These are phyloP conservation scores for Corythaixoides concolor DNA, from an alignment of 2,113 vertebrate genomes.

Conservation along the genomic window DNA sequence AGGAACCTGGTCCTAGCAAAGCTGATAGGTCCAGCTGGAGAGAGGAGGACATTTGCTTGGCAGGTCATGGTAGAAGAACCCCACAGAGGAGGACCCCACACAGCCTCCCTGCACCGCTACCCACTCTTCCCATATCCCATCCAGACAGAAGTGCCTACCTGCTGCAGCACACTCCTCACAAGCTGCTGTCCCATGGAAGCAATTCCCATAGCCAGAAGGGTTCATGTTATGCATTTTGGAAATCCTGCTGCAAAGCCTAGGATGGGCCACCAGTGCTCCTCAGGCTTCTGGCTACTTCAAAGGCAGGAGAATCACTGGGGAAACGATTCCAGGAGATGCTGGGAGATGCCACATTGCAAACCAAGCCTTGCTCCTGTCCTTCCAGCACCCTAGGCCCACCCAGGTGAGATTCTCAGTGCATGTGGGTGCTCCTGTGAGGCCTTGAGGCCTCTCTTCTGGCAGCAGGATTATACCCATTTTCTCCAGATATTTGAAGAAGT, in stretches of 20 bases:
- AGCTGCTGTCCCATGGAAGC: not conserved
- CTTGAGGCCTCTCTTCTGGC: not conserved
- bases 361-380: not conserved
- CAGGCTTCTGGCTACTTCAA: not conserved
- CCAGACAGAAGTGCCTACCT: accelerated
- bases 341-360: not conserved
- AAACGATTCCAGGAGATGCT: not conserved
- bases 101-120: not conserved
- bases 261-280: not conserved
- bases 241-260: not conserved
- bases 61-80: not conserved
- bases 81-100: not conserved
- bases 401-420: not conserved
- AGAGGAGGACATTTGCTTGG: not conserved
- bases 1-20: not conserved
- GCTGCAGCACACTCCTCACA: not conserved
- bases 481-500: not conserved
- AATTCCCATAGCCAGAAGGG: not conserved
- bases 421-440: not conserved
- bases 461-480: not conserved
- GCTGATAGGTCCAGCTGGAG: not conserved
- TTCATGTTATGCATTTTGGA: not conserved
- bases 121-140: not conserved
- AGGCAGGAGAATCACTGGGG: accelerated
- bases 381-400: not conserved